Evolutionary conservation across 2,888 invertebrate genomes (phyloP), one percentile per base, ranked within the genome.

Genomic region (Drosophila niveifrons): DNA sequence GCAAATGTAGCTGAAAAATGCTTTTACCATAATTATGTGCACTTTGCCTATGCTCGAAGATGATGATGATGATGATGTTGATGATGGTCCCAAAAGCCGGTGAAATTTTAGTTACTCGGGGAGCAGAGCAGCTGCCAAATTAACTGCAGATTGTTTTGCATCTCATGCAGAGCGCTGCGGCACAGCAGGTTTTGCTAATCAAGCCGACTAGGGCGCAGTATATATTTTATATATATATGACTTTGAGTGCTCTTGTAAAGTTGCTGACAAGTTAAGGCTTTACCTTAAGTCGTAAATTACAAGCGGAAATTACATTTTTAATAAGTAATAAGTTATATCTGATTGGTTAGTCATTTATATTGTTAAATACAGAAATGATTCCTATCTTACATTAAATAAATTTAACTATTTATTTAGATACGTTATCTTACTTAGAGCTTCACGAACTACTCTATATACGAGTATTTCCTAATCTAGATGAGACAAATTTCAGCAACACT

Each of bases 11-110:
- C 56, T 55, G 50, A 52, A 66, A 66, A 70, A 66, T 64, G 65
- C 65, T 80, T 72, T 72, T 79, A 66, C 64, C 55, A 62, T 79
- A 68, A 76, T 75, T 80, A 72, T 52, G 50, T 46, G 79, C 70
- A 66, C 41, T 59, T 73, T 65, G 18, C 17, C 70, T 17, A 15
- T 51, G 29, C 23, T 23, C 6, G 6, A 23, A 4, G 23, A 23
- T 23, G 23, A 6, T 23, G 23, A 23, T 6, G 23, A 23, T 23
- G 23, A 23, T 23, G 23, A 6, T 18, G 23, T 4, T 23, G 29
- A 31, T 29, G 29, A 43, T 28, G 41, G 43, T 48, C 29, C 34
- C 23, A 23, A 23, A 34, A 41, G 56, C 39, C 29, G 59, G 75
- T 78, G 71, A 78, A 75, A 78, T 74, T 78, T 53, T 29, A 56